A percentile compares a stretch with the other conserved stretches of the same genome.
These are phyloP conservation scores for Ctena decussata DNA, from an alignment of 2,888 invertebrate species.

Conservation along the genomic window DNA sequence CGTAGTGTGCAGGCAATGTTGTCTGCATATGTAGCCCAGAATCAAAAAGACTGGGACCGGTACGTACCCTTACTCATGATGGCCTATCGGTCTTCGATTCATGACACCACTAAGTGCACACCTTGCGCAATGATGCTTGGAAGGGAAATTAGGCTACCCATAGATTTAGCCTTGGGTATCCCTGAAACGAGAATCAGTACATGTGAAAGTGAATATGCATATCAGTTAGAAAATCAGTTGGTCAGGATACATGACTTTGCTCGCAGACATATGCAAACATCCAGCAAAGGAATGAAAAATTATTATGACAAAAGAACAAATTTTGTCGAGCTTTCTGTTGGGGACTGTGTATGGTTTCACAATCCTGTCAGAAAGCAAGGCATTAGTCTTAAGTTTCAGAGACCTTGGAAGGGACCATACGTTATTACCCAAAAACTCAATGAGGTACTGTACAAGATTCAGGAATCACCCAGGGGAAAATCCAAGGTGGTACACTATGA, in stretches of 20 bases:
- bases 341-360: slow-evolving; percentile 31
- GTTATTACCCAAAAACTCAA: slow-evolving; percentile 32
- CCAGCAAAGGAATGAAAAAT: slow-evolving; percentile 18
- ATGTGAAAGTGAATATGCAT: neutral
- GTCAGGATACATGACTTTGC: slow-evolving; percentile 1
- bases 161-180: slow-evolving; percentile 45
- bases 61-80: slow-evolving; percentile 49
- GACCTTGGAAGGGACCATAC: slow-evolving; percentile 8
- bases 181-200: neutral
- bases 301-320: slow-evolving; percentile 20
- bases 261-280: slow-evolving; percentile 20
- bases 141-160: slow-evolving; percentile 47
- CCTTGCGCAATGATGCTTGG: slow-evolving; percentile 52
- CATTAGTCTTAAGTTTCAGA: slow-evolving; percentile 34
- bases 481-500: slow-evolving; percentile 40
- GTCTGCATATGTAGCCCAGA: slow-evolving; percentile 27
- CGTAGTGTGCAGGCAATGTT: slow-evolving; percentile 32
- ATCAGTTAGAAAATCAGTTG: slow-evolving; percentile 16
- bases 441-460: slow-evolving; percentile 40
- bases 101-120: slow-evolving; percentile 49
- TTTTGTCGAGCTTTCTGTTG: slow-evolving; percentile 5
- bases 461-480: neutral
- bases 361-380: slow-evolving; percentile 24
- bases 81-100: slow-evolving; percentile 59
- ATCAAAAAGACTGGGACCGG: slow-evolving; percentile 61